Conservation (phyloP, 2,797 vertebrate genomes). For the Eidolon dupreanum region DNA sequence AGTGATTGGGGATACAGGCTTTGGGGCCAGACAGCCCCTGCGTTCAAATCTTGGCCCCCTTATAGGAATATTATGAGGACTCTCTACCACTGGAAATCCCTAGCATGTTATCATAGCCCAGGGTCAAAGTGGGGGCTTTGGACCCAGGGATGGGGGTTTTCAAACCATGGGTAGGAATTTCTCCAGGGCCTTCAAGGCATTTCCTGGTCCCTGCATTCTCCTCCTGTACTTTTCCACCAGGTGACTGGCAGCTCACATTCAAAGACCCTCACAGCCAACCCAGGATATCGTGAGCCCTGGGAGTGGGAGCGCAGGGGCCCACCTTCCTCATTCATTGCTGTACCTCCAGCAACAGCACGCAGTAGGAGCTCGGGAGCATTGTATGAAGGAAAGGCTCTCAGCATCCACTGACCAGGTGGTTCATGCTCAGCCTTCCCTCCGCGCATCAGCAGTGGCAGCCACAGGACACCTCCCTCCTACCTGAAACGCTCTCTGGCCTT, state of each 20-base stretch:
- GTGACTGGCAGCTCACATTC: neutral
- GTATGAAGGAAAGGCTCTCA: neutral
- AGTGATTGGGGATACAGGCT: neutral
- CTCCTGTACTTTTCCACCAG: neutral
- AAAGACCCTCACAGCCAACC: neutral
- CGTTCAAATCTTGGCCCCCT: neutral
- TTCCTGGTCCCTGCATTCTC: neutral
- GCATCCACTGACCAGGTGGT: fast-evolving
- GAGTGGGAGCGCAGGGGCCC: fast-evolving
- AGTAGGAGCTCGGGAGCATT: neutral
- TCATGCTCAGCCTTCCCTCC: neutral
- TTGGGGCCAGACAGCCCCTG: neutral
- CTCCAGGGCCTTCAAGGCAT: neutral
- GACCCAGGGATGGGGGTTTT: neutral
- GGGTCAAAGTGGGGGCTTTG: neutral
- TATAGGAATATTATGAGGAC: fast-evolving
- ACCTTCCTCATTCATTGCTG: neutral
- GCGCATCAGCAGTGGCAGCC: neutral
- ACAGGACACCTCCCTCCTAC: neutral
- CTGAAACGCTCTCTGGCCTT: neutral
- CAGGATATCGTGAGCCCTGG: neutral
- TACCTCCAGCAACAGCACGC: neutral
- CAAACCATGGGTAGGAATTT: neutral
- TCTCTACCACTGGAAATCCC: neutral
- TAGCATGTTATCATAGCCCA: neutral